Evolutionary conservation across 2,797 vertebrate genomes (phyloP), one percentile per base, ranked within the genome.

Genomic region (Anguilla megastoma): DNA sequence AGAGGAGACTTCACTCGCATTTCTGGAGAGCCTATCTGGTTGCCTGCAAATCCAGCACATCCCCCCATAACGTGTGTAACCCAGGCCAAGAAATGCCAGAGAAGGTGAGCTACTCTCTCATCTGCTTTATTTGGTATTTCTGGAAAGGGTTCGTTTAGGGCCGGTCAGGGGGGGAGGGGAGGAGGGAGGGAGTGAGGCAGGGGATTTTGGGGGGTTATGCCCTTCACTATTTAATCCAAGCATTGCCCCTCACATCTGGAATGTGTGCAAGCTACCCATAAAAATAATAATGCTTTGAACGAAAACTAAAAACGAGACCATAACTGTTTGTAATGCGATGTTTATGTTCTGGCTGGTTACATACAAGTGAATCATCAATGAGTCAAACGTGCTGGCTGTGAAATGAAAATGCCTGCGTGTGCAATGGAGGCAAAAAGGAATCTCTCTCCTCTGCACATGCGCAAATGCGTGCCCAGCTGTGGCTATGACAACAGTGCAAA

Each of bases 261-360:
- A 63, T 84, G 16, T 87, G 60, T 9, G 87, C 45, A 80, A 36
- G 27, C 58, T 50, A 84, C 18, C 41, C 27, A 21, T 69, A 69
- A 71, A 84, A 87, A 69, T 69, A 84, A 84, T 36, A 84, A 56
- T 36, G 36, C n/a, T 66, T 87, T 48, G 56, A 87, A 66, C 41
- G 36, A 6, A 85, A 58, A 60, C 84, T 85, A 18, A 85, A 58
- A 60, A 50, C 5, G 16, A 54, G 54, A 85, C 30, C 27, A 85
- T 50, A 21, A 6, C 52, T 60, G 54, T 36, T 24, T n/a, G 76
- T 80, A 84, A 56, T 84, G 5, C 82, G 50, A 54, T 84, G 82
- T 84, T 84, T 84, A 84, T 84, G 82, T 84, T 84, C 27, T 84
- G 82, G 82, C 58, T 63, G 85, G 56, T 63, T 63, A 48, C 56